Base-by-base conservation (phyloP, 2,888 invertebrate species). In the Calameuta filiformis region DNA sequence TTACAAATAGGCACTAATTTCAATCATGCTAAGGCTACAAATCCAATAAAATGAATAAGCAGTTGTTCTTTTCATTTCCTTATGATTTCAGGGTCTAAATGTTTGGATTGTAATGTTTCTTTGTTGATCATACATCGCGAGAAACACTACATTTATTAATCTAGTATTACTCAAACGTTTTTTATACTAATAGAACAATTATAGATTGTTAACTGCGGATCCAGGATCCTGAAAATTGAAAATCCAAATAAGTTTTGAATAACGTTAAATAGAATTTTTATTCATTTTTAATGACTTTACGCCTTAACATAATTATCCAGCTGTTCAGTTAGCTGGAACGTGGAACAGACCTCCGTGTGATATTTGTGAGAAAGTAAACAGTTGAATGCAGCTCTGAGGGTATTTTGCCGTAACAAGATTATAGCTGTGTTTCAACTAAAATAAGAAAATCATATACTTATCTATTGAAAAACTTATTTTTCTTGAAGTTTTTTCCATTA, bases 1-100 rank as follows among this genome's bases (percentile, higher is more conserved):
- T 85, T 84, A 80, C 81, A 80, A 85, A 81, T 87, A 87, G 87
- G 86, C 82, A 87, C 86, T 87, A 87, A 87, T 87, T 87, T 82
- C 83, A 84, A 83, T 84, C 82, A 82, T 82, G 83, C 84, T 85
- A 85, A 85, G 85, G 83, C 84, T 86, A 85, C 84, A 83, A 84
- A 84, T 86, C 83, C 79, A 82, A 81, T 80, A 77, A 80, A 81
- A 80, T 78, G 75, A 82, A 80, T 78, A 79, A 80, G 77, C 82
- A 79, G 76, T 79, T 81, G 75, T 34, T 33, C 33, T 80, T 76
- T 79, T 80, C 75, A 76, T 83, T 75, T 73, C 76, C 79, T 23
- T 35, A 34, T n/a, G 12, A n/a, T 33, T 71, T n/a, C 75, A 75
- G 75, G 74, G 33, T 75, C 77, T 69, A 68, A 68, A 31, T 23